Base-by-base conservation (phyloP, 2,888 invertebrate genomes). In the Quadroppia sp. region DNA sequence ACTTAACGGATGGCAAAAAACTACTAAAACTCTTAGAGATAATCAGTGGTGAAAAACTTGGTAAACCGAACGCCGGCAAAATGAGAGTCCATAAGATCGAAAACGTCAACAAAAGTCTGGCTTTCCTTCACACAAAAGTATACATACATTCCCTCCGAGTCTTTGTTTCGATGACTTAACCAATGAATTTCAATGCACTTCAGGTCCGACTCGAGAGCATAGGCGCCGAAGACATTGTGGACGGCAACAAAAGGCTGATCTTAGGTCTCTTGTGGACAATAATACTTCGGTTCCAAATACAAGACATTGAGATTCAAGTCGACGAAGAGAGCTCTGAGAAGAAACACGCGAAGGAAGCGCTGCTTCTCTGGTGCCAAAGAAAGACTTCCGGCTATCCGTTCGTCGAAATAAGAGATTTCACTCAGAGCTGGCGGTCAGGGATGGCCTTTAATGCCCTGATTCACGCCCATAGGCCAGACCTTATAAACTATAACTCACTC, bases 181-280 rank as follows among this genome's bases (percentile, higher is more conserved):
- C n/a, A n/a, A n/a, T n/a, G n/a, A n/a, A n/a, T n/a, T n/a, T n/a
- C 9, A 36, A 7, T 7, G 9, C 9, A 9, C 4, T 36, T 36
- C 4, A 36, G 36, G 36, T 36, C 9, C 36, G 36, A 9, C 85
- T 98, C 83, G 98, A 98, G 85, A 97, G 95, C 80, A 98, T 99
- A 81, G 98, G 98, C 77, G 97, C 98, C 20, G 97, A 98, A 84
- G 98, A 99, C 83, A 98, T 99, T 78, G 95, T 97, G 77, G 98
- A 99, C 83, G 94, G 97, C 45, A 98, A 98, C 86, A 95, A 94
- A 59, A 87, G 96, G 70, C 87, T 99, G 78, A 99, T 98, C 82
- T 88, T 99, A 78, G 98, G 98, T 79, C 87, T 99, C 72, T 96
- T 99, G 79, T 99, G 98, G 98, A 99, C 98, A 76, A 99, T 99